A percentile compares a stretch with the other conserved stretches of the same genome.
Evolutionary conservation across 2,888 invertebrate species (phyloP).

Genomic region (Nomada fabriciana): DNA sequence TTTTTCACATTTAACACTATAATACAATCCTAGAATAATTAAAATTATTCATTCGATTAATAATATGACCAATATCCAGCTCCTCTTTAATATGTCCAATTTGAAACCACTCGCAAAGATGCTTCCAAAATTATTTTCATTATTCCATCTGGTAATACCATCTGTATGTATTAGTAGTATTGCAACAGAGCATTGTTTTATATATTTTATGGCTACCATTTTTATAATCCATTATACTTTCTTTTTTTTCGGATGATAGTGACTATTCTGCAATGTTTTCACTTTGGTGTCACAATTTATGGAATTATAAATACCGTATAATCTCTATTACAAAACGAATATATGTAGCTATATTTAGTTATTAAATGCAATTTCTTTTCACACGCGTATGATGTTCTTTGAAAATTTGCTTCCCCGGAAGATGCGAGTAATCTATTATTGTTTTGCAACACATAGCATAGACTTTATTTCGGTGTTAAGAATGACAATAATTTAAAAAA

Average conservation of each 20-base stretch:
- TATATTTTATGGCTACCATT: conserved; percentile 56
- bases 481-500: too few relatives aligned
- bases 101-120: conserved; percentile 19
- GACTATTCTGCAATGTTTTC: conserved; percentile 43
- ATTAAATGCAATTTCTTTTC: background rate
- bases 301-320: conserved; percentile 24
- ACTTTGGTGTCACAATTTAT: conserved; percentile 57
- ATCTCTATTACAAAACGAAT: conserved; percentile 18
- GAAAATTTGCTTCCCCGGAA: too few relatives aligned
- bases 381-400: background rate
- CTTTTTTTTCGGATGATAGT: conserved; percentile 45
- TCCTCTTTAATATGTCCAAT: conserved; percentile 24
- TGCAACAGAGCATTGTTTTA: conserved; percentile 60
- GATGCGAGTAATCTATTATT: too few relatives aligned
- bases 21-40: background rate
- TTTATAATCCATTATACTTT: conserved; percentile 53
- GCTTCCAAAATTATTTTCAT: conserved; percentile 47
- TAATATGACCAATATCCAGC: background rate
- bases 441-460: too few relatives aligned
- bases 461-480: too few relatives aligned
- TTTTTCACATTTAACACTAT: conserved; percentile 16
- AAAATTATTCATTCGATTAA: conserved; percentile 3
- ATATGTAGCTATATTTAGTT: conserved; percentile 1
- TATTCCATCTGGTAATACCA: conserved; percentile 27
- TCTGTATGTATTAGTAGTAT: conserved; percentile 36